phyloP scores from a whole-genome alignment of 2,888 invertebrate species.

The Macrophya annulata region DNA sequence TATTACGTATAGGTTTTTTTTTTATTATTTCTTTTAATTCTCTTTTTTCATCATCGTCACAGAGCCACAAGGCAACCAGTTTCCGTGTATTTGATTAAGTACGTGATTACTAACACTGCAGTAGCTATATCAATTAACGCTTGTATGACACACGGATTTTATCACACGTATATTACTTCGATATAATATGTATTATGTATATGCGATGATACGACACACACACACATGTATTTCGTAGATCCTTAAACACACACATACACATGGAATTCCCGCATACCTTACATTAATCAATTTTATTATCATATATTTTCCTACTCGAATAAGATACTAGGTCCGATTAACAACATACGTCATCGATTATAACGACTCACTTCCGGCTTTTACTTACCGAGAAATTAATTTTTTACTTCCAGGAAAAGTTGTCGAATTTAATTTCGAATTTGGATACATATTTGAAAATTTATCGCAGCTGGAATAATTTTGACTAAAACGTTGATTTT shows the following conservation, averaged over 20 bases:
- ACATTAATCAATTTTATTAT: not conserved
- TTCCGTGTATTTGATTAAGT: constrained; percentile 3
- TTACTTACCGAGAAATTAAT: not conserved
- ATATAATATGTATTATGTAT: too few species aligned
- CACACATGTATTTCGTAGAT: too few species aligned
- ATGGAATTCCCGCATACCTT: not conserved
- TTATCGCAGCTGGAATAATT: too few species aligned
- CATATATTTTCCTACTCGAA: not conserved
- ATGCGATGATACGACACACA: too few species aligned
- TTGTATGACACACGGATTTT: not conserved
- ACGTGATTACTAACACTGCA: not conserved
- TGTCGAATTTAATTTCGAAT: too few species aligned
- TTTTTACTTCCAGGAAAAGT: too few species aligned
- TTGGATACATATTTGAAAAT: too few species aligned
- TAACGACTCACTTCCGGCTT: constrained; percentile 18
- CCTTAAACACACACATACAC: not conserved
- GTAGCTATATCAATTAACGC: not conserved
- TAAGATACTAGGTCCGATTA: constrained; percentile 7
- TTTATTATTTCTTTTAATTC: too few species aligned
- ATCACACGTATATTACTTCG: not conserved
- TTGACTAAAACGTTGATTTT: too few species aligned
- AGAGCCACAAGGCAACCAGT: not conserved
- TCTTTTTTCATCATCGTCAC: not conserved
- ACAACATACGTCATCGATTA: not conserved
- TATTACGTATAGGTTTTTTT: not conserved